Base-by-base conservation (phyloP, 2,888 invertebrate species). In the Nowickia ferox region DNA sequence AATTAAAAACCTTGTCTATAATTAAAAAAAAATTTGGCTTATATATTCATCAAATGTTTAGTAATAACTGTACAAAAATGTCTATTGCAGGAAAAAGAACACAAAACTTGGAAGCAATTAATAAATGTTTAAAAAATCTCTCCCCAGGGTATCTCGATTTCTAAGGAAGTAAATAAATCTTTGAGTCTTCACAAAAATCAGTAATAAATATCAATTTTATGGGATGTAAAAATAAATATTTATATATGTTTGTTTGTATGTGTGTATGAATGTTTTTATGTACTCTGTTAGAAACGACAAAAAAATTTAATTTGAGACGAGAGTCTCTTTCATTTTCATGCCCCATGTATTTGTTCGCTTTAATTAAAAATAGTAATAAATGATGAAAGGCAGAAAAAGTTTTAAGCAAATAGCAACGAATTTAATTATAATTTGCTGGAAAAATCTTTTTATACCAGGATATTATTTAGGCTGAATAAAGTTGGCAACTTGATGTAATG, bases 361-460 rank as follows among this genome's bases (percentile, higher is more conserved):
- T 46, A 66, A 76, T 66, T 66, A 57, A 15, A 66, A 57, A 57
- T 44, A 57, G 13, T 55, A 55, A 42, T 55, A 30, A 30, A 13
- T 15, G 17, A 22, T 9, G n/a, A 55, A 53, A 11, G 5, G 11
- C 15, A 51, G 19, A 6, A 51, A 59, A 61, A 59, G n/a, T 53
- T 42, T n/a, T n/a, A 38, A 59, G 19, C 59, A 59, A 69, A 63
- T 59, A 46, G 17, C 30, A 30, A 9, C 22, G 53, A 71, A 77
- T 83, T 83, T 77, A 77, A 83, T 83, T 66, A 72, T 65, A 51
- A 77, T 72, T 83, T 77, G 44, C 19, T 55, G 51, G 8, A 42
- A 69, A 13, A 22, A 30, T 46, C 1, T 11, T 53, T 40, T 61
- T 42, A 44, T 46, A 55, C 17, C 48, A 57, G 22, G 0, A 13